A percentile compares a stretch with the other conserved stretches of the same genome.
phyloP scores from a whole-genome alignment of 1,140 invertebrate genomes.

The Uloborus diversus region DNA sequence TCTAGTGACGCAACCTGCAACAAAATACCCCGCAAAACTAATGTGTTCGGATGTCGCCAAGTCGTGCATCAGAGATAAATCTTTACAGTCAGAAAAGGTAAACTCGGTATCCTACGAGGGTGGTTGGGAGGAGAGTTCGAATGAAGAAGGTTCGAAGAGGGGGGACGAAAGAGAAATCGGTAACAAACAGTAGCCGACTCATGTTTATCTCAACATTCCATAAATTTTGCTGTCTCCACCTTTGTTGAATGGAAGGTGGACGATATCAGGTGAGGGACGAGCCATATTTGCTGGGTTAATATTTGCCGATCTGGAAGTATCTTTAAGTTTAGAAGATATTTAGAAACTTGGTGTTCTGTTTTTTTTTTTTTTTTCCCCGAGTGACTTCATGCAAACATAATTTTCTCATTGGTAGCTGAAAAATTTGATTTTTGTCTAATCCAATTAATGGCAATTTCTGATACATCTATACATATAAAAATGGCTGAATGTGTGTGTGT shows the following conservation, averaged over 20 bases:
- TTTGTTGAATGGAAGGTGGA: slow-evolving; percentile 13
- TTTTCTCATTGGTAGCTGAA: too few species aligned
- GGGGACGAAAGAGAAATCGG: slow-evolving; percentile 25
- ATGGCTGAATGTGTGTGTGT: too few species aligned
- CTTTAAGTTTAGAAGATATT: too few species aligned
- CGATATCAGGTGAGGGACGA: slow-evolving; percentile 9
- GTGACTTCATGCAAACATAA: too few species aligned
- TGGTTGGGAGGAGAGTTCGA: not conserved
- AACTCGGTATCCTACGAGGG: not conserved
- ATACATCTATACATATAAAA: too few species aligned
- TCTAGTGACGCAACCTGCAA: slow-evolving; percentile 1
- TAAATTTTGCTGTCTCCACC: slow-evolving; percentile 51
- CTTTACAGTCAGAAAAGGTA: slow-evolving; percentile 1
- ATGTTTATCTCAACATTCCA: slow-evolving; percentile 44
- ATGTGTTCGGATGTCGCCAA: slow-evolving; percentile 17
- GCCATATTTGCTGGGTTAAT: not conserved
- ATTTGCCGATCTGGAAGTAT: slow-evolving; percentile 24
- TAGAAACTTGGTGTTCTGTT: too few species aligned
- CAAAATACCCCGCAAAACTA: slow-evolving; percentile 27
- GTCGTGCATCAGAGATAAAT: slow-evolving; percentile 40
- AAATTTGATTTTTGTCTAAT: too few species aligned
- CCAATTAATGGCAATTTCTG: too few species aligned
- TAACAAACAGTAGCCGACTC: slow-evolving; percentile 48
- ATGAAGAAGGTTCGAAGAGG: not conserved
- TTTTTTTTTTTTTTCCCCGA: too few species aligned